Percentiles rank a stretch among this genome's conserved stretches.
These are phyloP conservation scores for Cotesia congregata DNA, from an alignment of 2,888 invertebrate genomes.

Conservation along the genomic window DNA sequence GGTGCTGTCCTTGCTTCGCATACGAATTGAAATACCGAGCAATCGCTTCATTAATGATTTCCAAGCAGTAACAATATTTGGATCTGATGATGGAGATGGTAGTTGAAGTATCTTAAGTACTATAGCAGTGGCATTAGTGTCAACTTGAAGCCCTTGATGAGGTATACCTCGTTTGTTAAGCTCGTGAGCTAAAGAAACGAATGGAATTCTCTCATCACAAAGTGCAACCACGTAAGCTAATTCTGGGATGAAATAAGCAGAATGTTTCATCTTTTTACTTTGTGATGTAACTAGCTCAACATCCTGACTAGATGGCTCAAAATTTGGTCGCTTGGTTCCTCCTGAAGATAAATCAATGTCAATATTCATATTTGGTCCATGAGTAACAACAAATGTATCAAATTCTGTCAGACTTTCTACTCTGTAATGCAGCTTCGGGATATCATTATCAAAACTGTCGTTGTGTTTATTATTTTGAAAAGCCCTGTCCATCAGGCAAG, in stretches of 20 bases:
- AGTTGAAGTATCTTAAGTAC: slow-evolving; percentile 84
- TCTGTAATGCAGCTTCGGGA: slow-evolving; percentile 80
- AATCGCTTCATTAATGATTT: slow-evolving; percentile 82
- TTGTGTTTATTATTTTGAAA: slow-evolving; percentile 73
- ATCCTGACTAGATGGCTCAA: slow-evolving; percentile 62
- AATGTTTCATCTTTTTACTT: slow-evolving; percentile 77
- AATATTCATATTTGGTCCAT: slow-evolving; percentile 92
- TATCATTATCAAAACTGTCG: slow-evolving; percentile 76
- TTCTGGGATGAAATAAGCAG: slow-evolving; percentile 95
- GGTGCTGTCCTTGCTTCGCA: slow-evolving; percentile 84
- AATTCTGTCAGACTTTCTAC: slow-evolving; percentile 88
- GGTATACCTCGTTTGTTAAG: slow-evolving; percentile 85
- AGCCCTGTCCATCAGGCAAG: slow-evolving; percentile 72
- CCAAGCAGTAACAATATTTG: slow-evolving; percentile 74
- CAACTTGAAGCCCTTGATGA: slow-evolving; percentile 93
- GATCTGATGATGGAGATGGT: slow-evolving; percentile 75
- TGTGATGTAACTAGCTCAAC: slow-evolving; percentile 61
- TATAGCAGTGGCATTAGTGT: slow-evolving; percentile 90
- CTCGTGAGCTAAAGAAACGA: slow-evolving; percentile 90
- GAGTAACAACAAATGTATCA: slow-evolving; percentile 92
- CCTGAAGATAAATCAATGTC: slow-evolving; percentile 72
- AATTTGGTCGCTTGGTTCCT: slow-evolving; percentile 61
- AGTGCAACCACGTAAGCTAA: slow-evolving; percentile 96
- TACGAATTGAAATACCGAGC: slow-evolving; percentile 86
- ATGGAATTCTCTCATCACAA: slow-evolving; percentile 95